A percentile compares a stretch with the other conserved stretches of the same genome.
Conservation (phyloP, 2,113 vertebrate species). For the Glaucomys volans region DNA sequence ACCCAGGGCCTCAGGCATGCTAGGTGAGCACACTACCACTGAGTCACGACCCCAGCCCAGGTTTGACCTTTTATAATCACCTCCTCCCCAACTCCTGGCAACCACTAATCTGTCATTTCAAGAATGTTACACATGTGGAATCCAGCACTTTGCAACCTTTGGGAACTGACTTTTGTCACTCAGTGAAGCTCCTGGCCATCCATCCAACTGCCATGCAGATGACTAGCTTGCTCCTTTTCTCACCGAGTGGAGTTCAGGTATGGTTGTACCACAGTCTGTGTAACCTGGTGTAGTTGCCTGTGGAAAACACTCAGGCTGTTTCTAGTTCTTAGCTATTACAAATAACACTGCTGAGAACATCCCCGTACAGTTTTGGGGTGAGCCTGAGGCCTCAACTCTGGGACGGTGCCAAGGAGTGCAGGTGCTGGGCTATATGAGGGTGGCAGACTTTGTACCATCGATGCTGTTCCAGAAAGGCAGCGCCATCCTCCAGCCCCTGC, state of each 20-base stretch:
- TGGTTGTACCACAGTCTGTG: neutral
- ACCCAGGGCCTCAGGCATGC: no score
- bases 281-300: neutral
- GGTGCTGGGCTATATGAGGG: neutral
- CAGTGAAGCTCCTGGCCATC: neutral
- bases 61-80: neutral
- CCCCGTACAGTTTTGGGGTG: no score
- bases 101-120: neutral
- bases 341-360: neutral
- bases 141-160: neutral
- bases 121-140: neutral
- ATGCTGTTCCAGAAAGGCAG: neutral
- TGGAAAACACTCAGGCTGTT: neutral
- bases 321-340: neutral
- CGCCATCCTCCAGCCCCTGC: neutral
- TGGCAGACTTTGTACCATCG: neutral
- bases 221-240: neutral
- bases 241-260: neutral
- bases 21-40: no score
- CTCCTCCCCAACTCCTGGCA: neutral
- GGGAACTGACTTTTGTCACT: neutral
- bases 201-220: neutral
- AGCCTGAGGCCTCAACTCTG: neutral
- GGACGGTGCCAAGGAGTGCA: neutral
- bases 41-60: no score